Evolutionary conservation across 1,140 invertebrate genomes (phyloP).

Genomic region (Maconellicoccus hirsutus): DNA sequence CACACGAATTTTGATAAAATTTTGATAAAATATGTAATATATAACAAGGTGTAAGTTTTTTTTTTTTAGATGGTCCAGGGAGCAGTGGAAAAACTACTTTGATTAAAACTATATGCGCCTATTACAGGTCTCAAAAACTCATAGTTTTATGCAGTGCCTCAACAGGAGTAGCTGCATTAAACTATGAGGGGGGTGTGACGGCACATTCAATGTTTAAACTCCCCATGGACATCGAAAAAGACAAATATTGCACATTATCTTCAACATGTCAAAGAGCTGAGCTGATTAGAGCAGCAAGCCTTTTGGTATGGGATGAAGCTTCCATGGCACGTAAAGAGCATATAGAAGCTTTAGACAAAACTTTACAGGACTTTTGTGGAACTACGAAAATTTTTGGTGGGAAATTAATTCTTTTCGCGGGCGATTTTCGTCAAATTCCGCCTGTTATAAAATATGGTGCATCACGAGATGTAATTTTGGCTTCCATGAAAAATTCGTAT

Average conservation of each 20-base stretch:
- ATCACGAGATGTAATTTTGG: too few relatives aligned
- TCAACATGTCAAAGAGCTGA: not conserved
- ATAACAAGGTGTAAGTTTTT: too few relatives aligned
- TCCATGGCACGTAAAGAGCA: constrained; percentile 13
- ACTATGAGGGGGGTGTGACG: constrained; percentile 31
- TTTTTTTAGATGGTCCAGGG: constrained; percentile 33
- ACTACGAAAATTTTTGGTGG: too few relatives aligned
- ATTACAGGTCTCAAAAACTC: not conserved
- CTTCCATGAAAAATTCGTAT: too few relatives aligned
- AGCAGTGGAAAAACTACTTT: constrained; percentile 32
- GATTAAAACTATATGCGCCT: constrained; percentile 28
- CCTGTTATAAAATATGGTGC: too few relatives aligned
- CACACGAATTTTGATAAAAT: too few relatives aligned
- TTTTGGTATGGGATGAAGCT: constrained; percentile 20
- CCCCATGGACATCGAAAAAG: not conserved
- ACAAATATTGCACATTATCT: not conserved
- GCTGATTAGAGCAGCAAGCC: not conserved
- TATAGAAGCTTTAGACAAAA: too few relatives aligned
- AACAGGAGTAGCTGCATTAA: constrained; percentile 32
- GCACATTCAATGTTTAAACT: constrained; percentile 31
- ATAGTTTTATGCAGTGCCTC: constrained; percentile 27
- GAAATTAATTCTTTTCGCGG: too few relatives aligned
- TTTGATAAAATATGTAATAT: too few relatives aligned
- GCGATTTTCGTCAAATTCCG: too few relatives aligned
- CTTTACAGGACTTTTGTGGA: too few relatives aligned